Evolutionary conservation across 1,140 invertebrate species (phyloP).

Genomic region (Lamellibrachia luymesi): DNA sequence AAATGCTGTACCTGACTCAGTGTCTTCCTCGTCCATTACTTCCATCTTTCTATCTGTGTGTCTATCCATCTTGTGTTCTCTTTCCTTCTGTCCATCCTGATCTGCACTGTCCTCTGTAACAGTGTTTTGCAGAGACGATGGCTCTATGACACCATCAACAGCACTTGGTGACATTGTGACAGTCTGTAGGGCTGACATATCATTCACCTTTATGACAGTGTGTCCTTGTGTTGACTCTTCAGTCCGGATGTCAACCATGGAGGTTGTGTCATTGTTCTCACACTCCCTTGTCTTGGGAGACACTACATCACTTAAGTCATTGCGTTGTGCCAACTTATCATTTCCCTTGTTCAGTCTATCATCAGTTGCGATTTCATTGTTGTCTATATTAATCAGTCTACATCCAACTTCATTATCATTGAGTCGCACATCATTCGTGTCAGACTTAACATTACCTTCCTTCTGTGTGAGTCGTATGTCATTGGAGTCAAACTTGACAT

Average conservation of each 20-base stretch:
- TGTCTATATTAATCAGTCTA: neutral
- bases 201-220: neutral
- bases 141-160: neutral
- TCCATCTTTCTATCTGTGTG: neutral
- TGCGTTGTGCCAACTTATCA: neutral
- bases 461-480: neutral
- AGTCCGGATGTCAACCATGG: neutral
- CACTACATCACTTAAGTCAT: neutral
- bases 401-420: neutral
- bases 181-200: neutral
- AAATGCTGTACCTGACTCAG: neutral
- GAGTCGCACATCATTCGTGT: neutral
- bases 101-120: neutral
- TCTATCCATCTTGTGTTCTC: neutral
- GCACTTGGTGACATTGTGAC: neutral
- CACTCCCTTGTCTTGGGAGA: too few relatives aligned
- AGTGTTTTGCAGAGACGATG: neutral
- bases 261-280: neutral
- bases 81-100: conserved; percentile 2
- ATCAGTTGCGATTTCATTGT: neutral
- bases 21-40: neutral
- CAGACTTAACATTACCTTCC: neutral
- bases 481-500: neutral
- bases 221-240: neutral
- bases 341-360: neutral